Conservation (phyloP, 2,888 invertebrate species). For the Brassicogethes aeneus region DNA sequence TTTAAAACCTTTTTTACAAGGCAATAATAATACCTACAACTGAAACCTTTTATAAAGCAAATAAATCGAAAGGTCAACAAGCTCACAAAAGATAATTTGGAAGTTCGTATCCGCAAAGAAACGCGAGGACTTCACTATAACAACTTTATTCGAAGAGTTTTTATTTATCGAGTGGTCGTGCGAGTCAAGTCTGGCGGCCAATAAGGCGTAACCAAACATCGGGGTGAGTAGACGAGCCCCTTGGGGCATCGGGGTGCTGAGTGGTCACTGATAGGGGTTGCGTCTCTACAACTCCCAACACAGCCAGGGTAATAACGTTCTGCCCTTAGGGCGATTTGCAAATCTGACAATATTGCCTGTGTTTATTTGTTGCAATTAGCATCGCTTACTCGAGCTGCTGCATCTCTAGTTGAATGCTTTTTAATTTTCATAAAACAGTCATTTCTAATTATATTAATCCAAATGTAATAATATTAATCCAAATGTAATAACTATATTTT, state of each 20-base stretch:
- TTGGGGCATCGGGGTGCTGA: constrained; percentile 34
- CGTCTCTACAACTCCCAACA: constrained; percentile 20
- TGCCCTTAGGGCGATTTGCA: not conserved
- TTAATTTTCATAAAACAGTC: too few relatives aligned
- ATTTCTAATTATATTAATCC: too few relatives aligned
- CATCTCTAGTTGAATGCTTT: too few relatives aligned
- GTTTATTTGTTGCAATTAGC: constrained; percentile 15
- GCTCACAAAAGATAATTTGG: not conserved
- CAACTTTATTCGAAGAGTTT: not conserved
- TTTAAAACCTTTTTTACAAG: too few relatives aligned
- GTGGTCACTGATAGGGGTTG: constrained; percentile 34
- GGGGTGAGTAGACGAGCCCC: constrained; percentile 35
- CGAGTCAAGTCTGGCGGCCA: constrained; percentile 29
- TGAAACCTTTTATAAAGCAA: too few relatives aligned
- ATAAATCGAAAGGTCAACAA: not conserved
- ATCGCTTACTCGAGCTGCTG: too few relatives aligned
- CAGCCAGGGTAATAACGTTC: constrained; percentile 17
- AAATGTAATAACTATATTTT: too few relatives aligned
- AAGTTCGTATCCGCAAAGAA: too few relatives aligned
- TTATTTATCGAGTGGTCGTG: not conserved
- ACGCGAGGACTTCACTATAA: not conserved
- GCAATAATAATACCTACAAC: too few relatives aligned
- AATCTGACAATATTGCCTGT: constrained; percentile 12
- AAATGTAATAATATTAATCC: too few relatives aligned
- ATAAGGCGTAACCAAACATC: constrained; percentile 42